Base-by-base conservation (phyloP, 92 coral and sea anemone species). In the Epizoanthus stellaris region DNA sequence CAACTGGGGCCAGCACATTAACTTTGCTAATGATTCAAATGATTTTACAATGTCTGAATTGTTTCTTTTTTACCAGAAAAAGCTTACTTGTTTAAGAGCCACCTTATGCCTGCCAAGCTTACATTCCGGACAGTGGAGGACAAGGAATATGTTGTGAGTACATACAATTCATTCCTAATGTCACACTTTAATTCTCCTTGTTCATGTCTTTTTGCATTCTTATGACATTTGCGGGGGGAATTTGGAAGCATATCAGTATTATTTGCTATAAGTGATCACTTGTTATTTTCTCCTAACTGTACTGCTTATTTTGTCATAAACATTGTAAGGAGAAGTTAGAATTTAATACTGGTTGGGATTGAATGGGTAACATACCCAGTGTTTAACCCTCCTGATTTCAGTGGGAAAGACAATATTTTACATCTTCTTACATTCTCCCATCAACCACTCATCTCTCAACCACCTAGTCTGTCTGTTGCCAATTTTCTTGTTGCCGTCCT, bases 51-150 rank as follows among this genome's bases (percentile, higher is more conserved):
- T 67, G 2, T 5, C 4, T 67, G 15, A 65, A 19, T 61, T 42
- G 52, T 14, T 43, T 70, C 16, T 2, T 58, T 58, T 42, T 12
- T 82, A 39, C 14, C 89, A 96, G 99, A 96, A 79, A 96, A 96
- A 80, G 98, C 99, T 19, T 91, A 94, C 86, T 91, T 96, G 36
- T 96, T 96, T 66, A 94, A 94, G 76, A 96, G 99, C 56, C 98
- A 95, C 86, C 87, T 96, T 83, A 96, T 96, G 99, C 99, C 99
- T 40, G 98, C 91, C 9, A 96, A 93, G 80, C 88, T 96, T 38
- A 93, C 99, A 4, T 96, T 96, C 77, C 54, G 83, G 60, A 90
- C 96, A 45, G 82, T 75, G 39, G 97, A 96, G 68, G 97, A 93
- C 67, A 90, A 84, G 61, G 99, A 96, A 88, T 96, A 96, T 80